Base-by-base conservation (phyloP, 2,888 invertebrate species). In the Heliconius sara region DNA sequence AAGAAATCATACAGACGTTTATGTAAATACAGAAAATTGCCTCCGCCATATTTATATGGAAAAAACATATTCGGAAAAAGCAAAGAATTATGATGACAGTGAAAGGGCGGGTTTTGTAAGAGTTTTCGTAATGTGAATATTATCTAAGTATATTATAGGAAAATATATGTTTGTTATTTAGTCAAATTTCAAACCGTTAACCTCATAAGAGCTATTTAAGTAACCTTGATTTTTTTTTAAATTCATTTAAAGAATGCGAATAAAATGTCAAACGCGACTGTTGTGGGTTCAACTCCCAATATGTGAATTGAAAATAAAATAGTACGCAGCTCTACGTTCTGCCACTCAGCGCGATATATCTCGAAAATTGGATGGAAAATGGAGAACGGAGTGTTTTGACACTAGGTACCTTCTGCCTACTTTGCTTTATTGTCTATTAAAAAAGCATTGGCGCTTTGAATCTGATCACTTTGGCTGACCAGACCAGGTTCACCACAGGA, bases 31-130 rank as follows among this genome's bases (percentile, higher is more conserved):
- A 19, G 22, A 43, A 27, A 65, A 75, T 63, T 65, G 22, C 65
- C n/a, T 47, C 22, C 63, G n/a, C 63, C 16, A 19, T 75, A 43
- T 12, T 6, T 5, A 19, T 60, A 60, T n/a, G n/a, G 60, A n/a
- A 43, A 65, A 43, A 43, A 75, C 25, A 75, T 43, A 75, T 75
- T 65, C 22, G 43, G 63, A 63, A 39, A 63, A 52, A 66, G 65
- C 68, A 65, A 47, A 79, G 70, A 79, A 71, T 76, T 76, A 76
- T 70, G 65, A 39, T 76, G 57, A 79, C 79, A 79, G n/a, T 39
- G 43, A 76, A 79, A 63, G 63, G 79, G 79, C 76, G 79, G 71
- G 60, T 34, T 9, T 70, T 72, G 77, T 65, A 39, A 76, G 71
- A 65, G 57, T 75, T 76, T 71, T 34, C 68, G 63, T 71, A 22